Evolutionary conservation across 2,888 invertebrate species (phyloP).

Genomic region (Drosophila algonquin): DNA sequence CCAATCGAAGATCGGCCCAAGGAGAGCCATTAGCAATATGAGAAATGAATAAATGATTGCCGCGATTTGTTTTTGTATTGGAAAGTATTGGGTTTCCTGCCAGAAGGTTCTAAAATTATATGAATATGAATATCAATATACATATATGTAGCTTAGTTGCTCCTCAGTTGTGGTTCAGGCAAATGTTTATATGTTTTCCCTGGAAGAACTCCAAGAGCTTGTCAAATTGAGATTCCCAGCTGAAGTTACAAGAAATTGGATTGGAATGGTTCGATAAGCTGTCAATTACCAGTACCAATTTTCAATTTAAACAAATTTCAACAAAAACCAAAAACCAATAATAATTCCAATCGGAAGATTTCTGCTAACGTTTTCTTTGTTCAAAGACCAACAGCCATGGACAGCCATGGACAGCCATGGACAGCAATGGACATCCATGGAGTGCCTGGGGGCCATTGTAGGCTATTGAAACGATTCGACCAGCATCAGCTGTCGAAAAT

Average conservation of each 20-base stretch:
- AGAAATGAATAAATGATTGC: constrained; percentile 22
- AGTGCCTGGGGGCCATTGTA: constrained; percentile 15
- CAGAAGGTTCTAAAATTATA: too few species aligned
- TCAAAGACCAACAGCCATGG: constrained; percentile 6
- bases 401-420: neutral
- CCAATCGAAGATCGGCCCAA: constrained; percentile 16
- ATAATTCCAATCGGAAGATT: constrained; percentile 35
- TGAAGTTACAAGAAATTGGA: constrained; percentile 2
- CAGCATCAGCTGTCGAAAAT: constrained; percentile 71
- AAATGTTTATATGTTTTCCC: too few species aligned
- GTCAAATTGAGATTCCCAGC: too few species aligned
- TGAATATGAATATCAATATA: too few species aligned
- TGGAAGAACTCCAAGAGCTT: too few species aligned
- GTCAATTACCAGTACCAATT: constrained; percentile 39
- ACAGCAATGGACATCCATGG: neutral
- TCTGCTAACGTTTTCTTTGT: constrained; percentile 31
- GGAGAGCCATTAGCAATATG: constrained; percentile 32
- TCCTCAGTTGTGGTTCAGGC: too few species aligned
- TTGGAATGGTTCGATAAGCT: constrained; percentile 12
- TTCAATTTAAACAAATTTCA: constrained; percentile 16
- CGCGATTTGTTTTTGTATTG: constrained; percentile 5
- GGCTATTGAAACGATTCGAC: constrained; percentile 55
- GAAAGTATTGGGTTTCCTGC: constrained; percentile 28
- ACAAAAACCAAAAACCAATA: constrained; percentile 12
- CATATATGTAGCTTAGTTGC: too few species aligned